Evolutionary conservation across 1,140 invertebrate species (phyloP), one percentile per base, ranked within the genome.

Genomic region (Nylanderia fulva): DNA sequence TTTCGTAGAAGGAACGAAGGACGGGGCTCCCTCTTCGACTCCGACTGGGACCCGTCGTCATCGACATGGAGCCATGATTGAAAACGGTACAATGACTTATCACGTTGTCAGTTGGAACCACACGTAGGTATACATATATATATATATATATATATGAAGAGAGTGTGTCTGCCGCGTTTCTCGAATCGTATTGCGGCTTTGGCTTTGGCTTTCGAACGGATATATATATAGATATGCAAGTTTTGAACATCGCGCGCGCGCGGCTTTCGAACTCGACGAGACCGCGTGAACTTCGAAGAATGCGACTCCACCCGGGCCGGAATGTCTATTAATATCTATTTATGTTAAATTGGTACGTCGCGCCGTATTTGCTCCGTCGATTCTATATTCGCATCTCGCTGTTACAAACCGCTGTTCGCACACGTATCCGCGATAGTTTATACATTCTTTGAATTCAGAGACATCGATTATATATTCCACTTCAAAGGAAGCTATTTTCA

Each of bases 301-400:
- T 63, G 71, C 71, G 42, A 48, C 80, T 75, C 80, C 56, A 21
- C 58, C 71, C 80, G 1, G 71, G 45, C 45, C 52, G 45, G 80
- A 84, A 84, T 42, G 56, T 84, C 80, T 84, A 84, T 84, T 84
- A 84, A 84, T 84, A 84, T 13, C 71, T 84, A 83, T 83, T 83
- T 83, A 83, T 69, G 56, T 54, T 83, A 76, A 84, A 84, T 84
- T 45, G 71, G 69, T 60, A 75, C 80, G 58, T 54, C 71, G 45
- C 80, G 80, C 8, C 21, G 24, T 15, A n/a, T 83, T 84, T 84
- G 15, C 56, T 11, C 8, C 8, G 71, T 29, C 33, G 48, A 76
- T 76, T 84, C 80, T 76, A 75, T 76, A 75, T 84, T 61, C 52
- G n/a, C 29, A 21, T 33, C 27, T 33, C 27, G 60, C 15, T n/a